Conservation (phyloP, 2,797 vertebrate genomes). For the Alca torda region DNA sequence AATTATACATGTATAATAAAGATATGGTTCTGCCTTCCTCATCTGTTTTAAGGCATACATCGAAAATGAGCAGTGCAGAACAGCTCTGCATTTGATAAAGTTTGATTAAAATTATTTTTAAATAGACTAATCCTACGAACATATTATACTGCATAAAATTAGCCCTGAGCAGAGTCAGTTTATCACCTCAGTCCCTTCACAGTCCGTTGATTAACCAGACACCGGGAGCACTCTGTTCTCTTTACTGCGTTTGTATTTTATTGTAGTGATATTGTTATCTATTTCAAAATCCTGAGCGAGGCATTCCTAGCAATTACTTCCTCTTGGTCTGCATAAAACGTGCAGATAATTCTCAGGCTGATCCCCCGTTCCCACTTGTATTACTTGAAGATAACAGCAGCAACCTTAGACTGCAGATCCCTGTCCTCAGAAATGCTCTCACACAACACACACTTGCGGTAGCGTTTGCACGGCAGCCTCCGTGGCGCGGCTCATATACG, state of each 20-base stretch:
- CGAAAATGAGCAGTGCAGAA: constrained; percentile 55
- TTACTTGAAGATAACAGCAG: constrained; percentile 38
- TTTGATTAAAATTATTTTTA: constrained; percentile 72
- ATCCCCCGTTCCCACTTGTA: constrained; percentile 13
- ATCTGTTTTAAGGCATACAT: constrained; percentile 21
- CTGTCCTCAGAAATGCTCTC: constrained; percentile 17
- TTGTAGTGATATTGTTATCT: not conserved
- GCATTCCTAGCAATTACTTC: constrained; percentile 39
- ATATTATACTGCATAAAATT: constrained; percentile 69
- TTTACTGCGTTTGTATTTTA: constrained; percentile 2
- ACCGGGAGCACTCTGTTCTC: constrained; percentile 18
- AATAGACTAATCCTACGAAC: constrained; percentile 71
- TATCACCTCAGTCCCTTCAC: constrained; percentile 73
- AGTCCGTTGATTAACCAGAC: constrained; percentile 71
- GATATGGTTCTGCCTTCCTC: constrained; percentile 45
- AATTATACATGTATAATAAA: constrained; percentile 49
- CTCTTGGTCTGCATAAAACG: constrained; percentile 24
- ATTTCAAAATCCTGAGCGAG: not conserved
- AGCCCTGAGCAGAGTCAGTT: constrained; percentile 67
- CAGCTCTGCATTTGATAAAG: constrained; percentile 60
- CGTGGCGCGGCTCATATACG: rapidly evolving
- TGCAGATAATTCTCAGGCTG: constrained; percentile 33
- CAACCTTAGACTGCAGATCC: constrained; percentile 33
- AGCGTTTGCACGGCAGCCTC: not conserved
- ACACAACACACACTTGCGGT: not conserved